Percentiles rank a stretch among this genome's conserved stretches.
Conservation (phyloP, 2,888 invertebrate species). For the Agonum fuliginosum region DNA sequence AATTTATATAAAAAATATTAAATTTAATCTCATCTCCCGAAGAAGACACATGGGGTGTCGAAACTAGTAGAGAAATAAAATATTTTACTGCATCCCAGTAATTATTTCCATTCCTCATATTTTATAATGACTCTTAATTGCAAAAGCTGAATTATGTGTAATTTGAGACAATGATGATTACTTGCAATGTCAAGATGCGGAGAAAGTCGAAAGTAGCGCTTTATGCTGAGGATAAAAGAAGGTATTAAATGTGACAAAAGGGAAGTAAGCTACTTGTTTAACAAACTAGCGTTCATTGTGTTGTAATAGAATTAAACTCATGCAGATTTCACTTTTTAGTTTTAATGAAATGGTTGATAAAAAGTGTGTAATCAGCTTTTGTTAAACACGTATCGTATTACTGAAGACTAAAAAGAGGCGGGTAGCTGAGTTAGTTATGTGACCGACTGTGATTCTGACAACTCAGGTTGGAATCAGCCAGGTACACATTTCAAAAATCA, state of each 20-base stretch:
- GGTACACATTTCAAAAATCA: no score
- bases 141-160: slow-evolving; percentile 21
- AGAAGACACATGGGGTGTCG: no score
- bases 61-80: no score
- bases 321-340: slow-evolving; percentile 31
- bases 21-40: no score
- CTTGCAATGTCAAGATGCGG: not conserved
- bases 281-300: slow-evolving; percentile 22
- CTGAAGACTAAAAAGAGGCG: no score
- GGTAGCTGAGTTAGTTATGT: no score
- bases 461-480: no score
- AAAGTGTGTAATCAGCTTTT: slow-evolving; percentile 31
- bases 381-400: slow-evolving; percentile 9
- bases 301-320: slow-evolving; percentile 29
- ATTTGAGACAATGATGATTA: not conserved
- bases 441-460: no score
- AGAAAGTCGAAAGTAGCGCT: slow-evolving; percentile 26
- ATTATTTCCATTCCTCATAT: no score
- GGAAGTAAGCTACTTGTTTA: slow-evolving; percentile 35
- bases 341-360: slow-evolving; percentile 20
- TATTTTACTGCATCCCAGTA: no score
- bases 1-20: no score
- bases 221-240: not conserved
- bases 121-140: slow-evolving; percentile 30
- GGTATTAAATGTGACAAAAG: slow-evolving; percentile 1